A percentile compares a stretch with the other conserved stretches of the same genome.
Conservation (phyloP, 2,888 invertebrate genomes). For the Netelia melanura region DNA sequence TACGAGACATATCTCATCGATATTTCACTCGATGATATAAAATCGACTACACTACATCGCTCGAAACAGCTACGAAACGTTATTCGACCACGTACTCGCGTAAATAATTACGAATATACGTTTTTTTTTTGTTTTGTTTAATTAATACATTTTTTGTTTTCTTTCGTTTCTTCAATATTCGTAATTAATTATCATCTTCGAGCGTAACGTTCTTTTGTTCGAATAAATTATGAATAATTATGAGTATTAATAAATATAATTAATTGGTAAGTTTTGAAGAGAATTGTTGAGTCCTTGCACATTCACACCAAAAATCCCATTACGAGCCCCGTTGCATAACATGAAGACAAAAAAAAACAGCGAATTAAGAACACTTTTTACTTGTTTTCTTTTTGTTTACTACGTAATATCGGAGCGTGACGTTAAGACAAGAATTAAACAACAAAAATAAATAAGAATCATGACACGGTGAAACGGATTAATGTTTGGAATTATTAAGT, state of each 20-base stretch:
- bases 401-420: background rate
- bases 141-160: background rate
- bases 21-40: conserved; percentile 21
- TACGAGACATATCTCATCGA: conserved; percentile 38
- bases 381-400: background rate
- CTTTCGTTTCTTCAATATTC: background rate
- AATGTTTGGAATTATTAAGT: conserved; percentile 64
- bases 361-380: conserved; percentile 2
- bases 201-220: background rate
- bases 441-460: conserved; percentile 12
- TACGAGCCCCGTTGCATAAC: conserved; percentile 77
- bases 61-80: no score
- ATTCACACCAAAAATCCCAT: conserved; percentile 76
- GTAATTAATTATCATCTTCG: background rate
- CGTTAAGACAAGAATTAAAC: conserved; percentile 26
- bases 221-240: conserved; percentile 25
- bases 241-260: conserved; percentile 56
- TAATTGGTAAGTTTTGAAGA: conserved; percentile 74
- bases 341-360: conserved; percentile 57
- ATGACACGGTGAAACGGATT: conserved; percentile 47
- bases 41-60: no score
- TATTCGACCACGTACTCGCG: no score
- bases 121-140: background rate
- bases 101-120: no score
- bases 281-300: conserved; percentile 77